Base-by-base conservation (phyloP, 2,888 invertebrate genomes). In the Seira ritae region DNA sequence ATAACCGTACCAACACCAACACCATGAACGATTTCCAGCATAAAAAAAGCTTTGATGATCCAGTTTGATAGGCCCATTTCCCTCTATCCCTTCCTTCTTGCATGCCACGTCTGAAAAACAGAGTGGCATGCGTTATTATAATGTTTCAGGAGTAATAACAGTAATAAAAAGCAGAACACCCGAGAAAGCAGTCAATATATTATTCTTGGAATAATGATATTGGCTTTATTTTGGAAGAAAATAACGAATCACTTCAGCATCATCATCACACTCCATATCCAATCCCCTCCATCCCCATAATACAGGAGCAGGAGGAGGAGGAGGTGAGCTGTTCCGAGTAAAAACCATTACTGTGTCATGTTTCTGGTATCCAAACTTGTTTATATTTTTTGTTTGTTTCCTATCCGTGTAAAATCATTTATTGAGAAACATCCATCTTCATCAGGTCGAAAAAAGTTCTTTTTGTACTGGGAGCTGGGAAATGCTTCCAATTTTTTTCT, bases 361-460 rank as follows among this genome's bases (percentile, higher is more conserved):
- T 55, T 55, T 55, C 55, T 3, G 3, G n/a, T 12, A 55, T 55
- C 15, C 17, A 17, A 55, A 17, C 55, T 3, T 70, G 22, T 31
- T 68, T 15, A 15, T 68, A 17, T 37, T 68, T 20, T 55, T 62
- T 65, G 31, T 72, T 17, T 17, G 37, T 62, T 31, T 73, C 37
- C 31, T 4, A 2, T 62, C 22, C 19, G 69, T 74, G 80, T 80
- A 80, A 80, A 80, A 74, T 80, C 80, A 75, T 80, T 80, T 80
- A 80, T 80, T 80, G 80, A 74, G 62, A 75, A 80, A 65, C 80
- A 75, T 80, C 80, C 74, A 80, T 80, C 80, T 80, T 80, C 80
- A 80, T 80, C 80, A 80, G 60, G 70, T 62, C 8, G 60, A 46
- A 74, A 74, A 72, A 74, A 65, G 74, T 74, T 70, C 62, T 62